These are phyloP conservation scores for Falco rusticolus DNA, from an alignment of 2,797 vertebrate genomes.

Conservation along the genomic window DNA sequence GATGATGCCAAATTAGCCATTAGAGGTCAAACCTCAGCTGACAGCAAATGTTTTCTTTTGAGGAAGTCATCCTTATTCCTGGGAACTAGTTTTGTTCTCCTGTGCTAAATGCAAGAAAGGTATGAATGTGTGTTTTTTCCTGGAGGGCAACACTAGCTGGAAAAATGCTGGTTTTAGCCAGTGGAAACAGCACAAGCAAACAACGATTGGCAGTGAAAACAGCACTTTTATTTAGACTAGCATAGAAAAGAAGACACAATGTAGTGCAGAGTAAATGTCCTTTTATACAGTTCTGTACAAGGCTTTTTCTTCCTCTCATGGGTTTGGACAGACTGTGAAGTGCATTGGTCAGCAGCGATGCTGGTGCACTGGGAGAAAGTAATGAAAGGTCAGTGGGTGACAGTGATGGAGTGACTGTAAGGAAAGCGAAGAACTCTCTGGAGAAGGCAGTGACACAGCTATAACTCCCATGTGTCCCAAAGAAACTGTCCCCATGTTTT, in stretches of 20 bases:
- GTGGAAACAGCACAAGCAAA: conserved; percentile 60
- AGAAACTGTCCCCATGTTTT: conserved; percentile 34
- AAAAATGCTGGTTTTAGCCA: conserved; percentile 53
- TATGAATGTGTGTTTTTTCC: conserved; percentile 43
- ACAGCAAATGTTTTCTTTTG: conserved; percentile 57
- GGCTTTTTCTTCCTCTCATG: not conserved
- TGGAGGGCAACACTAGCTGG: conserved; percentile 48
- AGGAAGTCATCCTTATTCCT: conserved; percentile 42
- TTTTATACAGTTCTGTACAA: not conserved
- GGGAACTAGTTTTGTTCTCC: conserved; percentile 45
- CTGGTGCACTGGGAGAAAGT: conserved; percentile 40
- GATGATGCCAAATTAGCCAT: conserved; percentile 43
- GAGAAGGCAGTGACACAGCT: conserved; percentile 39
- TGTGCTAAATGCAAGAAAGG: conserved; percentile 22
- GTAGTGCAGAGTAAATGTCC: conserved; percentile 44
- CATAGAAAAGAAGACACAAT: conserved; percentile 38
- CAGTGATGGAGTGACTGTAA: conserved; percentile 40
- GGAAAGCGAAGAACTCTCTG: conserved; percentile 3
- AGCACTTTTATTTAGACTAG: conserved; percentile 48
- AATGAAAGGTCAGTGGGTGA: conserved; percentile 44
- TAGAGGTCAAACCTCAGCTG: conserved; percentile 52
- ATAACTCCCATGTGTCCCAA: conserved; percentile 1
- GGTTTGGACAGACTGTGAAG: not conserved
- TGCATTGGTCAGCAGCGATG: not conserved
- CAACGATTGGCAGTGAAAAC: conserved; percentile 38